A percentile compares a stretch with the other conserved stretches of the same genome.
Conservation (phyloP, 2,888 invertebrate genomes). For the Melipona bicolor region DNA sequence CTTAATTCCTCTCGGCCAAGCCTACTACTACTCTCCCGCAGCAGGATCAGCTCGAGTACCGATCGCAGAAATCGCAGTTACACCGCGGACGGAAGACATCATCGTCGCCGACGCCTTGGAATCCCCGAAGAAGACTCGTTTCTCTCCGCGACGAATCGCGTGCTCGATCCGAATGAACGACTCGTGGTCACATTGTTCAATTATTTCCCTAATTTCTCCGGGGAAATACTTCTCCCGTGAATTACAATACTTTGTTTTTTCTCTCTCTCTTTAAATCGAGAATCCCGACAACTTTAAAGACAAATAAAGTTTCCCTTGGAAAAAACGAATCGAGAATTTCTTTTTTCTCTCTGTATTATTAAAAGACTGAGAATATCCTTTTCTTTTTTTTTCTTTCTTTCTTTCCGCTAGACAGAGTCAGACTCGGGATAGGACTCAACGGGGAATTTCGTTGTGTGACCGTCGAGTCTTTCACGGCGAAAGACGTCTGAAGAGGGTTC, state of each 20-base stretch:
- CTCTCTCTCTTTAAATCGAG: too few species aligned
- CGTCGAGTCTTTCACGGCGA: slow-evolving; percentile 37
- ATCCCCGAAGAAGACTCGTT: slow-evolving; percentile 46
- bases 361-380: not conserved
- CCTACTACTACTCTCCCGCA: not conserved
- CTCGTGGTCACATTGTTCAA: slow-evolving; percentile 19
- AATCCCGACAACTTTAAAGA: not conserved
- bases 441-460: not conserved
- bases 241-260: too few species aligned
- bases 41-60: not conserved
- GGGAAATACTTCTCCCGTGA: too few species aligned
- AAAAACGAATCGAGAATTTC: not conserved
- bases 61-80: not conserved
- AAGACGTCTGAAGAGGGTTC: not conserved
- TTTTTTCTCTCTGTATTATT: not conserved
- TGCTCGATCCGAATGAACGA: slow-evolving; percentile 36
- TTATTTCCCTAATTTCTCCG: not conserved
- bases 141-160: slow-evolving; percentile 46
- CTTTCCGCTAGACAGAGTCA: too few species aligned
- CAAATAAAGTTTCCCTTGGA: not conserved
- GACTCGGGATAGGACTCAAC: too few species aligned
- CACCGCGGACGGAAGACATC: not conserved
- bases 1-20: not conserved
- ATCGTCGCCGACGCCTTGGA: not conserved
- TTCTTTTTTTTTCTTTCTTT: too few species aligned